These are phyloP conservation scores for Sceloporus tristichus DNA, from an alignment of 2,113 vertebrate genomes.

Conservation along the genomic window DNA sequence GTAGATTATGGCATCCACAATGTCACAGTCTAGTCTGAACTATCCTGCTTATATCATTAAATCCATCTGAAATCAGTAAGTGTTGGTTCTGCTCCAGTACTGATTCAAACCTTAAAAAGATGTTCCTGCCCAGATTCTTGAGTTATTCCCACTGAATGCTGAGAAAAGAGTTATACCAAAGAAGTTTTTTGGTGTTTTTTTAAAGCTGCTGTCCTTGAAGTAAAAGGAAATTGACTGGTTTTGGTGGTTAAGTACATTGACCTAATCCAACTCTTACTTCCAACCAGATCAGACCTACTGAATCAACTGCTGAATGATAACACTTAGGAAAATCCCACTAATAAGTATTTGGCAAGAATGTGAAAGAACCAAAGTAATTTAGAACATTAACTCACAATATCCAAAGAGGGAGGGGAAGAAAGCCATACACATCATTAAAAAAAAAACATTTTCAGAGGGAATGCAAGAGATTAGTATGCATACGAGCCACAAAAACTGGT, in stretches of 20 bases:
- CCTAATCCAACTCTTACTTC: background rate
- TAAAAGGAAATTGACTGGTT: background rate
- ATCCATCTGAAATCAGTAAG: too few relatives aligned
- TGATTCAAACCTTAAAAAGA: background rate
- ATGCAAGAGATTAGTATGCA: background rate
- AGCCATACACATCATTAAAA: background rate
- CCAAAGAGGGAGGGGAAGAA: background rate
- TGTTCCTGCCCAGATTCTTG: background rate
- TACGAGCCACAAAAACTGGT: background rate
- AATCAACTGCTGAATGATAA: too few relatives aligned
- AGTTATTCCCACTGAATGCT: too few relatives aligned
- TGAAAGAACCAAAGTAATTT: background rate
- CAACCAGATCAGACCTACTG: too few relatives aligned
- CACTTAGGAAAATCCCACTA: too few relatives aligned
- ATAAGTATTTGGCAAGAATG: background rate
- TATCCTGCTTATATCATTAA: background rate
- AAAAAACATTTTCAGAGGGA: background rate
- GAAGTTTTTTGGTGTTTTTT: background rate
- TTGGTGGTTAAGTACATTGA: background rate
- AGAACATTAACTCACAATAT: background rate
- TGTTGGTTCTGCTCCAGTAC: background rate
- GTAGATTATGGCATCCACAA: background rate
- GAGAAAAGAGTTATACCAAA: too few relatives aligned
- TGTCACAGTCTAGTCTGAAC: background rate
- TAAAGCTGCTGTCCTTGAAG: background rate